A percentile compares a stretch with the other conserved stretches of the same genome.
Conservation (phyloP, 30 jellyfish, hydroid and myxozoan genomes). For the Sanderia malayensis region DNA sequence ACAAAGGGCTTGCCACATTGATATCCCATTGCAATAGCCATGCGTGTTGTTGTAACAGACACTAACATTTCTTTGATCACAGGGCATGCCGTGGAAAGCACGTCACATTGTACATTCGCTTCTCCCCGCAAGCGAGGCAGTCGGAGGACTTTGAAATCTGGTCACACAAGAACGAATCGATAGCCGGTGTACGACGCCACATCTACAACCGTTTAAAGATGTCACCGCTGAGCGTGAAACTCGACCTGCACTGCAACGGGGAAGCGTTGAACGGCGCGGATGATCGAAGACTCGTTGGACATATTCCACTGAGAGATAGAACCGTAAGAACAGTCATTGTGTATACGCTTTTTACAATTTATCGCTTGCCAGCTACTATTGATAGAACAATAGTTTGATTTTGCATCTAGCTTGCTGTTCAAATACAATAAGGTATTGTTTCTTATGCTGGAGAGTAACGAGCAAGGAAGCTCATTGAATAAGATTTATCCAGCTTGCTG, state of each 20-base stretch:
- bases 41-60: too few species aligned
- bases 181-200: constrained; percentile 85
- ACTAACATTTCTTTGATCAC: too few species aligned
- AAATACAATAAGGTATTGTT: too few species aligned
- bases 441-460: too few species aligned
- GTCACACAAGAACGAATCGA: constrained; percentile 93
- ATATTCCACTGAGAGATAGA: constrained; percentile 85
- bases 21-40: too few species aligned
- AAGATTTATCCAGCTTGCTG: too few species aligned
- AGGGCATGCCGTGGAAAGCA: constrained; percentile 95
- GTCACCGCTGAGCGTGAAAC: constrained; percentile 72
- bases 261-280: constrained; percentile 72
- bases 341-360: too few species aligned
- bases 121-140: constrained; percentile 88
- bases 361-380: too few species aligned
- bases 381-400: too few species aligned
- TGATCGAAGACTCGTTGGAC: constrained; percentile 92
- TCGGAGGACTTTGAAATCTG: constrained; percentile 94
- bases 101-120: constrained; percentile 73
- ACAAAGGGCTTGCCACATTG: too few species aligned
- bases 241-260: constrained; percentile 82
- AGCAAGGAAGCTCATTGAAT: too few species aligned
- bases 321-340: constrained; percentile 71
- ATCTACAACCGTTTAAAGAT: constrained; percentile 73
- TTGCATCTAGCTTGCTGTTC: too few species aligned